These are phyloP conservation scores for Drosophila sordidula DNA, from an alignment of 2,888 invertebrate species.

Conservation along the genomic window DNA sequence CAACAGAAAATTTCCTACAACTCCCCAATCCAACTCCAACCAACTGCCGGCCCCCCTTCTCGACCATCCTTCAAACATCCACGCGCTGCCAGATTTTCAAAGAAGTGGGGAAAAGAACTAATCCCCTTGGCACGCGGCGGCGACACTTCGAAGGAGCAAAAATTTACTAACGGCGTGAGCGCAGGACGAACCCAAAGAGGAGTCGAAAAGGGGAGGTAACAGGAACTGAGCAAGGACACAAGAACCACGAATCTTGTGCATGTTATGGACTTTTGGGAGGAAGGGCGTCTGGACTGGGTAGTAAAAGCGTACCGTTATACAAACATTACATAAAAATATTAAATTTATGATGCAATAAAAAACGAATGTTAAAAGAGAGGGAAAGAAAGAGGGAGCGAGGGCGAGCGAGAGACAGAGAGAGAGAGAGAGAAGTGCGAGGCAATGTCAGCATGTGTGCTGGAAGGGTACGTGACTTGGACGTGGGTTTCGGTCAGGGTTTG, in stretches of 20 bases:
- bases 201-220: background rate
- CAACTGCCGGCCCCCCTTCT: background rate
- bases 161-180: constrained; percentile 43
- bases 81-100: constrained; percentile 59
- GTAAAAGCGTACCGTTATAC: constrained; percentile 79
- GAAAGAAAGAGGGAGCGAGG: background rate
- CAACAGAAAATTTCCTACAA: constrained; percentile 63
- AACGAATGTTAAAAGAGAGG: constrained; percentile 71
- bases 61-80: constrained; percentile 2
- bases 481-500: constrained; percentile 21
- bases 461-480: constrained; percentile 59
- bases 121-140: constrained; percentile 72
- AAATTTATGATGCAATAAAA: constrained; percentile 81
- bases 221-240: constrained; percentile 37
- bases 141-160: constrained; percentile 76
- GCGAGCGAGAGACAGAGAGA: constrained; percentile 1
- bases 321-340: constrained; percentile 81
- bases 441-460: constrained; percentile 62
- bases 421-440: constrained; percentile 1
- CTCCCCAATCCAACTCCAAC: background rate
- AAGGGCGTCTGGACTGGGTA: constrained; percentile 46
- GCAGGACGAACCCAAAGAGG: constrained; percentile 14
- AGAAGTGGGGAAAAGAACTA: constrained; percentile 40
- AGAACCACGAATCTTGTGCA: constrained; percentile 54
- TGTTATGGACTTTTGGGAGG: constrained; percentile 60